These are phyloP conservation scores for Craterocephalus amniculus DNA, from an alignment of 2,797 vertebrate species.

Conservation along the genomic window DNA sequence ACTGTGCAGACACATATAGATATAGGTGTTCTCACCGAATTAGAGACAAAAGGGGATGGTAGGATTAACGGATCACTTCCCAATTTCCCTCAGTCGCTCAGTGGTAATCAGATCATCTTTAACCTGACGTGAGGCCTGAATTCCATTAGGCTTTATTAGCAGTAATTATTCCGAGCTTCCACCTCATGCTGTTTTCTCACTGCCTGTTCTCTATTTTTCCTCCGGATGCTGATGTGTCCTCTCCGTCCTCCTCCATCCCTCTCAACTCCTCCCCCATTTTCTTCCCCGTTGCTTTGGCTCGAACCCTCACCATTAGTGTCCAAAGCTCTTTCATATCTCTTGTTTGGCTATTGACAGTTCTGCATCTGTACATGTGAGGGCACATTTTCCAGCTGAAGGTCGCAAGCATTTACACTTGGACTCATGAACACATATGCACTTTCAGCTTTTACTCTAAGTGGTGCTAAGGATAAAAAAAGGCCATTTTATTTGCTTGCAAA, in stretches of 20 bases:
- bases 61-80: conserved; percentile 86
- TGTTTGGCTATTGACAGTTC: conserved; percentile 11
- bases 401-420: conserved; percentile 30
- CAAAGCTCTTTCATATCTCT: conserved; percentile 46
- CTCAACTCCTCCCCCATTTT: conserved; percentile 19
- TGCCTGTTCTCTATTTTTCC: conserved; percentile 57
- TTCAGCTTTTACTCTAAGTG: conserved; percentile 40
- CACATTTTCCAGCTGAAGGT: conserved; percentile 46
- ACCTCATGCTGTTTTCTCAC: conserved; percentile 70
- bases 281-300: conserved; percentile 15
- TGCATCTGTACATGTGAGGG: conserved; percentile 6
- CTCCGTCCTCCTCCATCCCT: conserved; percentile 32
- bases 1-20: conserved; percentile 49
- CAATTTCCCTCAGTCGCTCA: conserved; percentile 80
- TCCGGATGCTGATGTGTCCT: conserved; percentile 47
- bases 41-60: conserved; percentile 70
- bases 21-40: conserved; percentile 41
- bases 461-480: conserved; percentile 47
- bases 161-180: conserved; percentile 83
- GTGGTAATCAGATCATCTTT: conserved; percentile 85
- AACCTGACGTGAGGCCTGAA: conserved; percentile 85
- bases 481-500: conserved; percentile 47
- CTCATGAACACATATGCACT: conserved; percentile 21
- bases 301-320: conserved; percentile 25
- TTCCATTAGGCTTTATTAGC: conserved; percentile 87